Evolutionary conservation across 2,888 invertebrate genomes (phyloP), one percentile per base, ranked within the genome.

Genomic region (Ptilodon capucinus): DNA sequence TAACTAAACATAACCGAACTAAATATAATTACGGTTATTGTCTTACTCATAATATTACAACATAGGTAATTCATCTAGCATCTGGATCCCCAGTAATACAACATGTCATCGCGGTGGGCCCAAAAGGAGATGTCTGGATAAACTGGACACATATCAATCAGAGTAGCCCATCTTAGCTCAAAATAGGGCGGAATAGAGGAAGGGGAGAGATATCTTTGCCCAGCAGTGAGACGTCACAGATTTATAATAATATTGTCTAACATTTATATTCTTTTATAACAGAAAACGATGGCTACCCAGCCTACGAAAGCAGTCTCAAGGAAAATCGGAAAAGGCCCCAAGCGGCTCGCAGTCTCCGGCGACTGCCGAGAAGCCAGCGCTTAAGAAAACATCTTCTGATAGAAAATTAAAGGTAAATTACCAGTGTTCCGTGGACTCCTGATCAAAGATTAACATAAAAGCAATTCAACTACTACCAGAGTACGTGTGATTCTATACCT

Each of bases 271-370:
- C 17, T 40, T 5, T 68, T 66, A 76, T 59, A 91, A 91, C 57
- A 96, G 96, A 84, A 97, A 97, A 93, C 97, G 98, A 96, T 92
- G 98, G 80, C 95, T 97, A 8, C 28, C 28, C 54, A 97, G 80
- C 94, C 93, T 98, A 51, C 93, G 97, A 64, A 98, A 98, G 85
- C 92, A 78, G 44, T 97, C 97, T 64, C 97, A 97, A 83, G 95
- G 95, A 66, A 97, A 97, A 87, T 51, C 44, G 13, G 95, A 97
- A 74, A 97, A 97, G 74, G 81, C 92, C 6, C 78, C 92, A 21
- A 92, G 88, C 75, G 93, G 92, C 42, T 74, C 79, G 5, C 86
- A 85, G 50, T 81, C 86, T 34, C 81, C 91, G 35, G 86, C 91
- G 36, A 77, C 92, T 40, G 71, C 86, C 13, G 92, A 93, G 21